Evolutionary conservation across 2,888 invertebrate species (phyloP).

Genomic region (Euzophera pinguis): DNA sequence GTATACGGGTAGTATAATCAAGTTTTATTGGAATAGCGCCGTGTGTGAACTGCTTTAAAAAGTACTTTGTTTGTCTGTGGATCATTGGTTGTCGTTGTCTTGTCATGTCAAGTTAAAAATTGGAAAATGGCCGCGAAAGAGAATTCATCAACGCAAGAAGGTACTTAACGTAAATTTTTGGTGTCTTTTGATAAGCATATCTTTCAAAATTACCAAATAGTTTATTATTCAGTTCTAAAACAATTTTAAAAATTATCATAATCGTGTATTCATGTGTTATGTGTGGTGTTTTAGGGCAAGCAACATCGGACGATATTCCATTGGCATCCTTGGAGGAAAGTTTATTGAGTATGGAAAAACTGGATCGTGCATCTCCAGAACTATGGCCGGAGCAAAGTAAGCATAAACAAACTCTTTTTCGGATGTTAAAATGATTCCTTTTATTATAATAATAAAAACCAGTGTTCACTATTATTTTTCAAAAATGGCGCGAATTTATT

Average conservation of each 20-base stretch:
- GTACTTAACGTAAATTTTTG: slow-evolving; percentile 53
- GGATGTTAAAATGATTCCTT: not conserved
- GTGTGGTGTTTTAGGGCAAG: slow-evolving; percentile 51
- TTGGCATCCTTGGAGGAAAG: slow-evolving; percentile 83
- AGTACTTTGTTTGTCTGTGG: not conserved
- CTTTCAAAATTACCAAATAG: not conserved
- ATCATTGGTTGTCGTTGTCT: slow-evolving; percentile 10
- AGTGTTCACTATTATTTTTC: slow-evolving; percentile 37
- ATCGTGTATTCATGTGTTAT: not conserved
- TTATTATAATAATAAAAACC: slow-evolving; percentile 9
- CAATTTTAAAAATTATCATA: too few relatives aligned
- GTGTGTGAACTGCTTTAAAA: too few relatives aligned
- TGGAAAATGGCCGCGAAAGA: slow-evolving; percentile 84
- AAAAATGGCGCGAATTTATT: slow-evolving; percentile 67
- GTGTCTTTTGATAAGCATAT: not conserved
- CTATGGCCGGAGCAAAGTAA: slow-evolving; percentile 98
- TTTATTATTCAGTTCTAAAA: not conserved
- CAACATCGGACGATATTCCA: slow-evolving; percentile 71
- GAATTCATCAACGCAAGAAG: slow-evolving; percentile 81
- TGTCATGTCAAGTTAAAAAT: slow-evolving; percentile 47
- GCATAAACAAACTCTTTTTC: slow-evolving; percentile 35
- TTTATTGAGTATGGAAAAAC: slow-evolving; percentile 92
- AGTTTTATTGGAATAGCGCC: too few relatives aligned
- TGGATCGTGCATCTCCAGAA: slow-evolving; percentile 97
- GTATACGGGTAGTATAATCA: too few relatives aligned